These are phyloP conservation scores for Aegotheles bennettii DNA, from an alignment of 2,113 vertebrate genomes.

Conservation along the genomic window DNA sequence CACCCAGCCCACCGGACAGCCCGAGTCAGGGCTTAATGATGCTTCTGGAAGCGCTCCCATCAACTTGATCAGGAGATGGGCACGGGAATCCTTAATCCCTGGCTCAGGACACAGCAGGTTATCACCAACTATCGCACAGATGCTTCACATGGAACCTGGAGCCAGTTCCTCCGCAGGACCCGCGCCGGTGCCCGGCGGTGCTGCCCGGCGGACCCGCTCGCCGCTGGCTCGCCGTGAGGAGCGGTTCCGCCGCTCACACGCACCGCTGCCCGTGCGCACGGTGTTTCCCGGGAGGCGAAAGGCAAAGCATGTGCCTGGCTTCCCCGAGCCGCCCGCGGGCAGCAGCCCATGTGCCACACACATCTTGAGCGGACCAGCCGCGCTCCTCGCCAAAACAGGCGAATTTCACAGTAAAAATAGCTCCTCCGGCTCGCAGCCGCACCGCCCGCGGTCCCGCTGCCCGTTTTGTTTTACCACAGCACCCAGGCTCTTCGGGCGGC, in stretches of 20 bases:
- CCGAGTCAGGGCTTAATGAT: background rate
- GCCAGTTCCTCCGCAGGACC: too few species aligned
- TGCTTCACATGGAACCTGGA: background rate
- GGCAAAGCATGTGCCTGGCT: background rate
- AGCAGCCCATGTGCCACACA: background rate
- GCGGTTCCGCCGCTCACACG: background rate
- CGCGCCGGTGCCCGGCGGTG: background rate
- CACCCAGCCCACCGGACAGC: background rate
- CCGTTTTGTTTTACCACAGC: background rate
- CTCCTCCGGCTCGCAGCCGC: background rate
- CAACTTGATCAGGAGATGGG: background rate
- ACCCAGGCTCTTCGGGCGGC: background rate
- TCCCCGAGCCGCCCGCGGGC: background rate
- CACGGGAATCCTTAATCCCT: background rate
- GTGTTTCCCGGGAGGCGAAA: background rate
- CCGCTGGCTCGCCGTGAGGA: background rate
- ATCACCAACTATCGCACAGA: background rate
- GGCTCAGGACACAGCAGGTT: background rate
- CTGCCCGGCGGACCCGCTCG: background rate
- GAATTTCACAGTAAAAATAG: background rate
- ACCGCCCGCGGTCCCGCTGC: background rate
- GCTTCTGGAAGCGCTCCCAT: background rate
- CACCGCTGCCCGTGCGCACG: accelerated
- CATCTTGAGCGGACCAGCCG: background rate
- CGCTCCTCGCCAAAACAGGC: accelerated